phyloP scores from a whole-genome alignment of 2,113 vertebrate species.

The Zootoca vivipara region DNA sequence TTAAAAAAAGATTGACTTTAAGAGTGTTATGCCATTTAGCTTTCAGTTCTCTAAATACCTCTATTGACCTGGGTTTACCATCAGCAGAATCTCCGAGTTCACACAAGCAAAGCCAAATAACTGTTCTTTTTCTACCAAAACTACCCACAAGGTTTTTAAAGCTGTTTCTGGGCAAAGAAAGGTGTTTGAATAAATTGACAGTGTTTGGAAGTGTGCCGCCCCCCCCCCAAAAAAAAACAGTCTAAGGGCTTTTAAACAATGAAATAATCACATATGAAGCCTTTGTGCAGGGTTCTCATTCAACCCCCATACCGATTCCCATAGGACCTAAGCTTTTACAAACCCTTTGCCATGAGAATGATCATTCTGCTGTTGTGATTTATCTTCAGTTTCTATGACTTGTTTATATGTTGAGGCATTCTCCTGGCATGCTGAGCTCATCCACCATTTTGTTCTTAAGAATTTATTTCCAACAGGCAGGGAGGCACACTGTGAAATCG shows the following conservation, averaged over 20 bases:
- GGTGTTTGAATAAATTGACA: background rate
- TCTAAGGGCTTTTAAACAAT: background rate
- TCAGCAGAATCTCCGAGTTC: background rate
- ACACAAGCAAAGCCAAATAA: background rate
- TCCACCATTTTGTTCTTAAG: conserved; percentile 20
- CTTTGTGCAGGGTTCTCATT: background rate
- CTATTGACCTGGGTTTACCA: background rate
- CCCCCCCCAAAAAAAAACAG: no score
- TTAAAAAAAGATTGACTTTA: background rate
- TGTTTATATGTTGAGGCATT: conserved; percentile 12
- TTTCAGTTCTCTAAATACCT: background rate
- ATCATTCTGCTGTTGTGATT: background rate
- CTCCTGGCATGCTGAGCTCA: conserved; percentile 1
- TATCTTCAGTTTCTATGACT: background rate
- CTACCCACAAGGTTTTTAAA: background rate
- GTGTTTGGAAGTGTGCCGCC: background rate
- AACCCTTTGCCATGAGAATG: background rate
- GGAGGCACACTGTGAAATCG: conserved; percentile 11
- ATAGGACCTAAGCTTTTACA: background rate
- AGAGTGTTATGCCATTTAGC: background rate
- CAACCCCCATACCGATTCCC: background rate
- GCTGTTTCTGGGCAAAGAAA: background rate
- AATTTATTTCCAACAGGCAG: conserved; percentile 11
- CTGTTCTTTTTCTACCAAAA: background rate
- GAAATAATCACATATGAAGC: background rate